Conservation (phyloP, 2,113 vertebrate genomes). For the Prunella himalayana region DNA sequence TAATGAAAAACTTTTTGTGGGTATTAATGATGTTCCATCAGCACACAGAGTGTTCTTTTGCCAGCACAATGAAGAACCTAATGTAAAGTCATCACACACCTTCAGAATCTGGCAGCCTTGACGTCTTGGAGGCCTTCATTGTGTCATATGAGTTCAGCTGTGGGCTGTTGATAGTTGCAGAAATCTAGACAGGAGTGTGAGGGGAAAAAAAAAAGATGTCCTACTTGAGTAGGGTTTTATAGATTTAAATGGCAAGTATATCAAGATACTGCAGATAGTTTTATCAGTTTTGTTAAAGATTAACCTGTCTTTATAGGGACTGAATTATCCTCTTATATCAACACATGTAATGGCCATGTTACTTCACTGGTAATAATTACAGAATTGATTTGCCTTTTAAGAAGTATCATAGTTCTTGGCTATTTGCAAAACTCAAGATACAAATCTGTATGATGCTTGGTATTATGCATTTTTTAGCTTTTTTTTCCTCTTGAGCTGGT, state of each 20-base stretch:
- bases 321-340: background rate
- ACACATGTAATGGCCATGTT: background rate
- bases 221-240: background rate
- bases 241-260: background rate
- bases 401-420: background rate
- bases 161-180: background rate
- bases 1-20: background rate
- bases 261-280: background rate
- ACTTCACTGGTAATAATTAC: background rate
- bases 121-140: background rate
- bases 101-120: background rate
- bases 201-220: background rate
- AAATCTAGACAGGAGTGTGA: background rate
- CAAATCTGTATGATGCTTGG: background rate
- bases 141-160: background rate
- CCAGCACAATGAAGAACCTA: background rate
- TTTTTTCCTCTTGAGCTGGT: background rate
- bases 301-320: background rate
- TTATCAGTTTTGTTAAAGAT: background rate
- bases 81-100: background rate
- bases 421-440: background rate
- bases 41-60: background rate
- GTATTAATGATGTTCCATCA: background rate
- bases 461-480: background rate
- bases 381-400: background rate